Evolutionary conservation across 2,113 vertebrate species (phyloP).

Genomic region (Hemichromis elongatus): DNA sequence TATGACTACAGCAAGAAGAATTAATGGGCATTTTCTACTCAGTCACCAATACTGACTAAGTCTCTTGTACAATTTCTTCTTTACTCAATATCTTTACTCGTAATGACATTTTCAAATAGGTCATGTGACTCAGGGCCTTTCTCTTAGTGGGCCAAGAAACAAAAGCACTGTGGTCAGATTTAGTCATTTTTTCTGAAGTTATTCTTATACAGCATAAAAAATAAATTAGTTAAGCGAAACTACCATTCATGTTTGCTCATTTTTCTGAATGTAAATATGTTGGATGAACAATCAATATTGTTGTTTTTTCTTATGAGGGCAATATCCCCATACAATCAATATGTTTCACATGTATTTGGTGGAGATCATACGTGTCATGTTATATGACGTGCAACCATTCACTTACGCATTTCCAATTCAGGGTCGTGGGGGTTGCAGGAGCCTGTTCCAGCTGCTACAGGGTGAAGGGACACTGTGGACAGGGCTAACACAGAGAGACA

Average conservation of each 20-base stretch:
- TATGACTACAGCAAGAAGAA: not conserved
- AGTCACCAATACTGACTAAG: not conserved
- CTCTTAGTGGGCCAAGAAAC: not conserved
- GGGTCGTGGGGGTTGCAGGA: not conserved
- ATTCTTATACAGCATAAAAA: not conserved
- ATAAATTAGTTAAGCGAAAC: not conserved
- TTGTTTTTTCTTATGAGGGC: not conserved
- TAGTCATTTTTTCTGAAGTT: not conserved
- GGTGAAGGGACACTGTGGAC: not conserved
- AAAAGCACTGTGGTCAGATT: not conserved
- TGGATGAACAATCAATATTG: not conserved
- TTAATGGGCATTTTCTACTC: not conserved
- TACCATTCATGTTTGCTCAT: not conserved
- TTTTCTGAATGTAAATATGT: not conserved
- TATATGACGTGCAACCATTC: not conserved
- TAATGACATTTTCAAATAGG: not conserved
- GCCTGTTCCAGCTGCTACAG: not conserved
- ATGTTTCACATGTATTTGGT: not conserved
- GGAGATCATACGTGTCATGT: not conserved
- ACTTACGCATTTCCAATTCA: not conserved
- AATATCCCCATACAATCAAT: not conserved
- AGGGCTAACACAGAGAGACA: not conserved
- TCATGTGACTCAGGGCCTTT: not conserved
- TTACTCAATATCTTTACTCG: not conserved
- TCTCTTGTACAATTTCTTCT: not conserved